A percentile compares a stretch with the other conserved stretches of the same genome.
These are phyloP conservation scores for Madoqua kirkii DNA, from an alignment of 2,113 vertebrate species.

Conservation along the genomic window DNA sequence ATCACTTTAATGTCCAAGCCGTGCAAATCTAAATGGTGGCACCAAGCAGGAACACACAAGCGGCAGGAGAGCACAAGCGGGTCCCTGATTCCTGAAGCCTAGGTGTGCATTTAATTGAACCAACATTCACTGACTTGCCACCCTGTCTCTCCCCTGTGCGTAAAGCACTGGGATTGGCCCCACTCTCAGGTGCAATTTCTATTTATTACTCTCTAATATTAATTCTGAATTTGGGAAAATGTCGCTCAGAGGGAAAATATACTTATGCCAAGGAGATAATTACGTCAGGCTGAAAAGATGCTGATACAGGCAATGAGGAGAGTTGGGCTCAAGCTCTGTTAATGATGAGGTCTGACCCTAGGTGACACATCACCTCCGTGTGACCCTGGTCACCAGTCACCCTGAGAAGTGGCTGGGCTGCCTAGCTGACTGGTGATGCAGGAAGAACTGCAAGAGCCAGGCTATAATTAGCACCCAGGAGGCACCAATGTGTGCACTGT, in stretches of 20 bases:
- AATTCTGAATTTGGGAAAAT: background rate
- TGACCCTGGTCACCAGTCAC: background rate
- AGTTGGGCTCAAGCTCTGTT: background rate
- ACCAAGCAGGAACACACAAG: background rate
- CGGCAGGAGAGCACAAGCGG: background rate
- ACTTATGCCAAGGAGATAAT: background rate
- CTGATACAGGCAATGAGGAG: too few relatives aligned
- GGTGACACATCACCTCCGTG: background rate
- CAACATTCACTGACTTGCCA: background rate
- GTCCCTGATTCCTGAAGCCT: background rate
- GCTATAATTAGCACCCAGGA: background rate
- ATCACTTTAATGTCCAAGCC: too few relatives aligned
- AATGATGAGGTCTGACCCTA: background rate
- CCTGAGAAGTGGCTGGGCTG: background rate
- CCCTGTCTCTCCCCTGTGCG: fast-evolving
- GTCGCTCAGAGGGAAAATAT: background rate
- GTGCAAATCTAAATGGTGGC: too few relatives aligned
- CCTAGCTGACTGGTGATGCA: background rate
- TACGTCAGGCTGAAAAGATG: background rate
- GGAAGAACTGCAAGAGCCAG: background rate
- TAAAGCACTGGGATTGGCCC: fast-evolving
- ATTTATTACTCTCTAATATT: background rate
- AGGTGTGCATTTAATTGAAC: background rate
- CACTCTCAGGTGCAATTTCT: background rate
- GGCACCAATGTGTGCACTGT: fast-evolving